phyloP scores from a whole-genome alignment of 2,888 invertebrate species.

The Terebella lapidaria region DNA sequence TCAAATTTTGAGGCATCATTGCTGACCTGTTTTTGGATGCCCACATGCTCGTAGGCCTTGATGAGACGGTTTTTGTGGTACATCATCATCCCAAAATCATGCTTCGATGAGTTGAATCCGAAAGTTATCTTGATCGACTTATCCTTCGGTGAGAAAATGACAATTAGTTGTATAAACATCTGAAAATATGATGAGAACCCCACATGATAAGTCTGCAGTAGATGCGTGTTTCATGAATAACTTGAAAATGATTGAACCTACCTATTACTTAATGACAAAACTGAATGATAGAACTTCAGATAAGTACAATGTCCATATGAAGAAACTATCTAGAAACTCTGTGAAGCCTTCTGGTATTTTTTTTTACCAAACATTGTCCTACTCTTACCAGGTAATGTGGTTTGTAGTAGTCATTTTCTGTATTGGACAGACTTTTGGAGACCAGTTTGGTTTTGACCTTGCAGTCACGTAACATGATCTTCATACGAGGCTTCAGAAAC shows the following conservation, averaged over 20 bases:
- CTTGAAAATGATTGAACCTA: too few relatives aligned
- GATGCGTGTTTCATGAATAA: too few relatives aligned
- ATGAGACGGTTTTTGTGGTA: conserved; percentile 49
- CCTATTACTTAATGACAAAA: too few relatives aligned
- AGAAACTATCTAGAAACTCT: too few relatives aligned
- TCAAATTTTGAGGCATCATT: too few relatives aligned
- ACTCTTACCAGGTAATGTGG: conserved; percentile 45
- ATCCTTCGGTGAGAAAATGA: conserved; percentile 17
- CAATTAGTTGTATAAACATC: too few relatives aligned
- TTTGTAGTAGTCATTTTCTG: conserved; percentile 41
- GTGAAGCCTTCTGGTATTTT: too few relatives aligned
- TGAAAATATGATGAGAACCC: too few relatives aligned
- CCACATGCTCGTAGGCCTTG: conserved; percentile 47
- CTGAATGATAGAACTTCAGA: too few relatives aligned
- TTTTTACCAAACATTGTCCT: too few relatives aligned
- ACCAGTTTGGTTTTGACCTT: conserved; percentile 47
- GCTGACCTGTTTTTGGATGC: conserved; percentile 37
- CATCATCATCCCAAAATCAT: conserved; percentile 48
- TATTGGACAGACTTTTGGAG: conserved; percentile 40
- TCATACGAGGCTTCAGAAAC: conserved; percentile 49
- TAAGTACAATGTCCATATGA: too few relatives aligned
- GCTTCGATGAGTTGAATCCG: conserved; percentile 39
- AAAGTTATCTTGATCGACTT: conserved; percentile 36
- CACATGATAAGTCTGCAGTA: too few relatives aligned
- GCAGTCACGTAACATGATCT: conserved; percentile 41